A percentile compares a stretch with the other conserved stretches of the same genome.
These are phyloP conservation scores for Gibbula magus DNA, from an alignment of 2,888 invertebrate genomes.

Conservation along the genomic window DNA sequence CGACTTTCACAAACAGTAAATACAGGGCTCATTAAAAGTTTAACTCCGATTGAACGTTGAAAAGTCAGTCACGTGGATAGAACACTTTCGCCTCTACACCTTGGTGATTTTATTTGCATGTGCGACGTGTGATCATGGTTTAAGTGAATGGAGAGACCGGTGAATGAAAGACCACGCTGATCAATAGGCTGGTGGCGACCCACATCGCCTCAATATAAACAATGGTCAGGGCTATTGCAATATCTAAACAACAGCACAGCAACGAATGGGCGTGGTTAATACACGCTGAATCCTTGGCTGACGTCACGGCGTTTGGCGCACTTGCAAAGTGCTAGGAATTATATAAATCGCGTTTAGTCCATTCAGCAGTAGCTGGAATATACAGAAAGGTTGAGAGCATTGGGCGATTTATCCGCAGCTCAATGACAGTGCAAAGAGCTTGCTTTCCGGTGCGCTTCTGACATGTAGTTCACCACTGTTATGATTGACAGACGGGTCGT, in stretches of 20 bases:
- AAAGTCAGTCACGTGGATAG: too few species aligned
- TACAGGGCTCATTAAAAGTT: too few species aligned
- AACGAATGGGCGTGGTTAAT: conserved; percentile 37
- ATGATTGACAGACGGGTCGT: conserved; percentile 14
- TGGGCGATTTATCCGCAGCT: background rate
- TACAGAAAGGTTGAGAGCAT: background rate
- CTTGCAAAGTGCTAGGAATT: background rate
- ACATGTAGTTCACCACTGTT: conserved; percentile 17
- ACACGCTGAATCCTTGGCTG: conserved; percentile 37
- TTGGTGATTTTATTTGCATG: too few species aligned
- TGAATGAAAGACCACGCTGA: conserved; percentile 1
- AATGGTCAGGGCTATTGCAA: conserved; percentile 10
- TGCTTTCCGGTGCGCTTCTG: background rate
- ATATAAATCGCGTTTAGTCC: background rate
- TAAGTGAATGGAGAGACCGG: background rate
- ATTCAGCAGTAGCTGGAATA: background rate
- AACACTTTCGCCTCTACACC: too few species aligned
- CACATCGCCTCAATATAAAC: conserved; percentile 1
- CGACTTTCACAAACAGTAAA: too few species aligned
- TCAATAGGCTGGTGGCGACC: background rate
- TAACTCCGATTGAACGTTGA: too few species aligned
- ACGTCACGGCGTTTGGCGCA: conserved; percentile 46
- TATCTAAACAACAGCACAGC: conserved; percentile 36
- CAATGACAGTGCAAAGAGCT: background rate
- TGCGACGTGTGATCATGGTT: background rate